These are phyloP conservation scores for Catonia carolina DNA, from an alignment of 2,888 invertebrate species.

Conservation along the genomic window DNA sequence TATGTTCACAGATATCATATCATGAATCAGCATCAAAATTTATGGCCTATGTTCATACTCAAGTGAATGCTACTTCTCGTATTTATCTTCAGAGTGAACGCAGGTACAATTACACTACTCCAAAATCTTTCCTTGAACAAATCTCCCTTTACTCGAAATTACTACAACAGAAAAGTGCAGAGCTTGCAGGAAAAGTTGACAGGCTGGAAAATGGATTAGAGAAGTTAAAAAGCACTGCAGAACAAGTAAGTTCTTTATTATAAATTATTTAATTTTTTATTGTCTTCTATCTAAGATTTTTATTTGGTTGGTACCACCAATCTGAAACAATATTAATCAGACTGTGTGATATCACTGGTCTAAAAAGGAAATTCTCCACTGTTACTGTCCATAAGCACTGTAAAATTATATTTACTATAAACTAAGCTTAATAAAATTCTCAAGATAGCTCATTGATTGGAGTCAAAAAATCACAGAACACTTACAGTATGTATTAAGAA, in stretches of 20 bases:
- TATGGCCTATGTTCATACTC: constrained; percentile 92
- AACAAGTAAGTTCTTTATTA: constrained; percentile 49
- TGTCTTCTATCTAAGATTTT: not conserved
- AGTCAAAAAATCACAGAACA: too few relatives aligned
- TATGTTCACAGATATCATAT: too few relatives aligned
- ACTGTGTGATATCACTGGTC: too few relatives aligned
- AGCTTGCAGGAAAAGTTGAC: constrained; percentile 77
- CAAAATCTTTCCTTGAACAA: constrained; percentile 93
- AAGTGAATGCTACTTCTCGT: constrained; percentile 84
- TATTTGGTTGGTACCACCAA: not conserved
- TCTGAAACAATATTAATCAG: too few relatives aligned
- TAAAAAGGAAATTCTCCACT: too few relatives aligned
- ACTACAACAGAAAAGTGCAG: constrained; percentile 72
- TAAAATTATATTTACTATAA: too few relatives aligned
- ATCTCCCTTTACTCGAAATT: constrained; percentile 87
- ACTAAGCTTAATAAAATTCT: too few relatives aligned
- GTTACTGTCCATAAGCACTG: too few relatives aligned
- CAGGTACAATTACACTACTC: constrained; percentile 94
- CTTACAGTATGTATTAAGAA: too few relatives aligned
- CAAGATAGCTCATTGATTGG: too few relatives aligned
- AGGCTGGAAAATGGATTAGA: constrained; percentile 88
- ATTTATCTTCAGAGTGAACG: constrained; percentile 83
- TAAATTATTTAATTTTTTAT: not conserved
- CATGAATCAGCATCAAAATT: constrained; percentile 83
- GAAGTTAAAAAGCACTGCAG: constrained; percentile 80